These are phyloP conservation scores for Aepyceros melampus DNA, from an alignment of 2,113 vertebrate genomes.

Conservation along the genomic window DNA sequence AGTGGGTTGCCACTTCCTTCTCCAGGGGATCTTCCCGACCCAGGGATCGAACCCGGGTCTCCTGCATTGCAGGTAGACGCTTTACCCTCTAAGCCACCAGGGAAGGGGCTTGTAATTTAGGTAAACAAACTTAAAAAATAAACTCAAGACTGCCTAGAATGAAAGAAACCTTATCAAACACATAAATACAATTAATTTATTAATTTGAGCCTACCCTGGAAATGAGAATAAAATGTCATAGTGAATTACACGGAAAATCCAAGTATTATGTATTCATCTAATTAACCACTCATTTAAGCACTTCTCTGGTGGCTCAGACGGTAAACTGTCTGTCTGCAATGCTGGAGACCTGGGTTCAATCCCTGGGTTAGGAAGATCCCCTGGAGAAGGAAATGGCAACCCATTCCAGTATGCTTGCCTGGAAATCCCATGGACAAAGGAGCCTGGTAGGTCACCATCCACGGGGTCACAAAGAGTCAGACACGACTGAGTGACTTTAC, in stretches of 20 bases:
- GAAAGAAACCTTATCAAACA: background rate
- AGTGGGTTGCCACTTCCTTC: too few relatives aligned
- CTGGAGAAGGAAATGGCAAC: background rate
- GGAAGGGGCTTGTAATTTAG: background rate
- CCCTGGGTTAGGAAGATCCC: background rate
- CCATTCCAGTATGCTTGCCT: background rate
- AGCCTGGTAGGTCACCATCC: background rate
- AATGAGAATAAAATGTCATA: background rate
- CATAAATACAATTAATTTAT: constrained; percentile 16
- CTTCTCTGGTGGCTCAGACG: accelerated
- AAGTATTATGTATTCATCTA: background rate
- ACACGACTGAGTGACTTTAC: background rate
- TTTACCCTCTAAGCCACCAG: too few relatives aligned
- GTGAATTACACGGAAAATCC: background rate
- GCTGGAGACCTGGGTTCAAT: background rate
- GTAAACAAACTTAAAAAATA: constrained; percentile 23
- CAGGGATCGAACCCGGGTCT: accelerated
- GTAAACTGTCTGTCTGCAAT: background rate
- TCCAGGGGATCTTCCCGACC: too few relatives aligned
- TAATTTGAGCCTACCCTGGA: background rate
- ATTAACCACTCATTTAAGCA: background rate
- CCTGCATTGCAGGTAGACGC: too few relatives aligned
- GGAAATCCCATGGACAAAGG: background rate
- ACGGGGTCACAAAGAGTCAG: background rate
- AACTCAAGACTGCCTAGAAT: background rate